These are phyloP conservation scores for Micrasema longulum DNA, from an alignment of 1,140 invertebrate species.

Conservation along the genomic window DNA sequence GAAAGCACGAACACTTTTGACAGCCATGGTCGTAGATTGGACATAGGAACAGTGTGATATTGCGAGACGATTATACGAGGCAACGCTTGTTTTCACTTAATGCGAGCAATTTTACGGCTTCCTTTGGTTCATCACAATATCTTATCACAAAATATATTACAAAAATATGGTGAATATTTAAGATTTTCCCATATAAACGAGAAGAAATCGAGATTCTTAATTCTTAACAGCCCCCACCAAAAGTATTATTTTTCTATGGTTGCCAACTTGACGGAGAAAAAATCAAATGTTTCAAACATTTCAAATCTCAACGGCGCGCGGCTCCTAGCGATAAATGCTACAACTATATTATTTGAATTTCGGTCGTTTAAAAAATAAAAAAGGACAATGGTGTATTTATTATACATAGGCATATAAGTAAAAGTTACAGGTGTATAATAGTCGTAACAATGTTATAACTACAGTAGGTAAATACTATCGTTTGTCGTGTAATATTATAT, in stretches of 20 bases:
- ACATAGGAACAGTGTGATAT: slow-evolving; percentile 22
- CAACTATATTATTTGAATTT: no score
- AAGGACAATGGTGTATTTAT: no score
- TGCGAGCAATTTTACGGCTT: slow-evolving; percentile 6
- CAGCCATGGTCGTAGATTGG: slow-evolving; percentile 27
- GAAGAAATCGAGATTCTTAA: slow-evolving; percentile 7
- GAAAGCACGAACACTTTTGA: slow-evolving; percentile 34
- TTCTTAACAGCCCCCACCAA: slow-evolving; percentile 18
- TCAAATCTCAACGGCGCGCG: slow-evolving; percentile 29
- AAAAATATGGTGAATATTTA: neutral
- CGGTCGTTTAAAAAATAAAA: no score
- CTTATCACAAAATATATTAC: neutral
- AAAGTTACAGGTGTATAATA: no score
- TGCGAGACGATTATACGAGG: neutral
- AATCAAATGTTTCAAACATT: no score
- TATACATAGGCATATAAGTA: no score
- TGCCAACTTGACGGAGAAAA: slow-evolving; percentile 7
- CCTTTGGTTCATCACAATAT: slow-evolving; percentile 7
- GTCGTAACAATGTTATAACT: no score
- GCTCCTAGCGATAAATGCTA: no score
- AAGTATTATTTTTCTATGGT: slow-evolving; percentile 9
- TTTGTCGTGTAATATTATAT: no score
- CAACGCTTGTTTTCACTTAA: slow-evolving; percentile 4
- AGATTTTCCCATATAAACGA: neutral
- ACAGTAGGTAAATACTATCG: no score